These are phyloP conservation scores for Zaprionus capensis DNA, from an alignment of 1,140 invertebrate genomes.

Conservation along the genomic window DNA sequence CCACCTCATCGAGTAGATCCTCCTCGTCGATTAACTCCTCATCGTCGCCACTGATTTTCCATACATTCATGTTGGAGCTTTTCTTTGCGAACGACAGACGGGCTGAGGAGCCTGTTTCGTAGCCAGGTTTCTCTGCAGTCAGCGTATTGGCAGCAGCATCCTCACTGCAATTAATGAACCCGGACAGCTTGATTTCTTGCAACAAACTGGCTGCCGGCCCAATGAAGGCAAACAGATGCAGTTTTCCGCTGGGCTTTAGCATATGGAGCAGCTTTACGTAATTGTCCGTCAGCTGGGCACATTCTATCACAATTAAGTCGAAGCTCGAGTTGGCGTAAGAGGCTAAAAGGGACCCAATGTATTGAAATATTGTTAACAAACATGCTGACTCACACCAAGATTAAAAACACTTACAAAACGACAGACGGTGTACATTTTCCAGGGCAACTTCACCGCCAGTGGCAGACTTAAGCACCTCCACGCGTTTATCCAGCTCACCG, in stretches of 20 bases:
- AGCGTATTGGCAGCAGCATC: conserved; percentile 82
- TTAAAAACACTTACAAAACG: conserved; percentile 68
- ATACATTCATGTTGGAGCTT: conserved; percentile 70
- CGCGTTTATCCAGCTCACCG: conserved; percentile 61
- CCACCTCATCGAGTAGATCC: conserved; percentile 94
- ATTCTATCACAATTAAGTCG: conserved; percentile 87
- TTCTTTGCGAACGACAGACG: conserved; percentile 84
- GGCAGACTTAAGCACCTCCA: conserved; percentile 60
- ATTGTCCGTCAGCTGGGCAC: conserved; percentile 85
- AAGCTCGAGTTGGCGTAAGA: conserved; percentile 86
- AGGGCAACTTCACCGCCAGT: conserved; percentile 74
- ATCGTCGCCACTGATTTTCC: conserved; percentile 87
- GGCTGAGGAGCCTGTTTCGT: conserved; percentile 87
- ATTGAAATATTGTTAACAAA: conserved; percentile 34
- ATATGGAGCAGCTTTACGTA: conserved; percentile 86
- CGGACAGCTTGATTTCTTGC: conserved; percentile 87
- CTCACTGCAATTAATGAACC: conserved; percentile 86
- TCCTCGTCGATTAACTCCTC: conserved; percentile 94
- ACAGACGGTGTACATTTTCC: conserved; percentile 80
- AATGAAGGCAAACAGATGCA: conserved; percentile 83
- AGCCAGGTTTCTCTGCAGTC: conserved; percentile 87
- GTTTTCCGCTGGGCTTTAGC: conserved; percentile 87
- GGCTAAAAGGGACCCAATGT: conserved; percentile 79
- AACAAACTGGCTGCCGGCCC: conserved; percentile 80
- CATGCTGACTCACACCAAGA: conserved; percentile 61